Base-by-base conservation (phyloP, 2,797 vertebrate genomes). In the Falco biarmicus region DNA sequence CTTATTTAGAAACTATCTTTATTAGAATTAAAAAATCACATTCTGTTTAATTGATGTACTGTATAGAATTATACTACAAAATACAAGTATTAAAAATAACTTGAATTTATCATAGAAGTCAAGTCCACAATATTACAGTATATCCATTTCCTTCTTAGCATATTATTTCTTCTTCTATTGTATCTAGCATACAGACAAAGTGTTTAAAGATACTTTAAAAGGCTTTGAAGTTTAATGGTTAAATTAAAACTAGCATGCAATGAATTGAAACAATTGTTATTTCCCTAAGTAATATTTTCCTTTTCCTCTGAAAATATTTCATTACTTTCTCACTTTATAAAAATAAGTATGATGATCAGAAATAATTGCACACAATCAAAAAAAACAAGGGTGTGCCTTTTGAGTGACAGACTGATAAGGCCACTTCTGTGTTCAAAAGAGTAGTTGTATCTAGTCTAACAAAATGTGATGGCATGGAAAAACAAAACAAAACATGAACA, bases 381-480 rank as follows among this genome's bases (percentile, higher is more conserved):
- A 87, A 43, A 10, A 2, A 39, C 39, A 65, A 16, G 1, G 29
- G 3, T 1, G 11, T 1, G 3, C 4, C 20, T 26, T 88, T 28
- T 4, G 12, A 64, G 57, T 7, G 18, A n/a, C 45, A 54, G 9
- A 37, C 9, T 39, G 45, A 24, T 34, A 28, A 45, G 57, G 50
- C 12, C 20, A 6, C 25, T 20, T 13, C 32, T n/a, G 51, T 7
- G 17, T 47, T 34, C 28, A 51, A 25, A 66, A 59, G 7, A 47
- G 10, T 28, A 13, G 32, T 9, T 74, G 14, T n/a, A 43, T 15
- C n/a, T 29, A 34, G 15, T 24, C 18, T 56, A 63, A 41, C 37
- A 51, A 59, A 84, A 66, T 26, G 28, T 43, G 24, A 4, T 12
- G 65, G 25, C 1, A 2, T 17, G 24, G 51, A 11, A 61, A 84